Percentiles rank a stretch among this genome's conserved stretches.
Conservation (phyloP, 2,113 vertebrate species). For the Rhipidura dahli region DNA sequence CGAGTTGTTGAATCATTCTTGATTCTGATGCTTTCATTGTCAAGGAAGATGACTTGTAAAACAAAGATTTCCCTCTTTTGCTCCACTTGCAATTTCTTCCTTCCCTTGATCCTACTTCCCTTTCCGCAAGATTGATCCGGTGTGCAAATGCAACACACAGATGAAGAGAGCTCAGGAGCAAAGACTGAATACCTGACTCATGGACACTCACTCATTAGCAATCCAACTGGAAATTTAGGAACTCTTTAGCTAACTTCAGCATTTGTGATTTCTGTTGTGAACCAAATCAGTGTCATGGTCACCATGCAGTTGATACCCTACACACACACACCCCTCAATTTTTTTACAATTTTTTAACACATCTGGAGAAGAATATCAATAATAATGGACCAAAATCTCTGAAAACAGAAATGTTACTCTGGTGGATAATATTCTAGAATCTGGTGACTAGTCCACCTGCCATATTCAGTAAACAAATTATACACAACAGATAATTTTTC, state of each 20-base stretch:
- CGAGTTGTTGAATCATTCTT: not conserved
- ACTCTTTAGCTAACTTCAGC: not conserved
- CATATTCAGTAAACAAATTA: not conserved
- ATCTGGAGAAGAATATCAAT: not conserved
- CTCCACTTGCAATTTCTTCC: not conserved
- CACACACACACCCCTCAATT: not conserved
- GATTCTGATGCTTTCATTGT: not conserved
- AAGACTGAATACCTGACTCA: not conserved
- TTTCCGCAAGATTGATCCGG: not conserved
- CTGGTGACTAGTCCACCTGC: not conserved
- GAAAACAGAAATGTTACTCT: not conserved
- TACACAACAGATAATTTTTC: not conserved
- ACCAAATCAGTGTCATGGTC: not conserved
- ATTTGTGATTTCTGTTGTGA: not conserved
- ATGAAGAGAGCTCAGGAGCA: not conserved
- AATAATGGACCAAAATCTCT: not conserved
- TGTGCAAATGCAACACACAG: not conserved
- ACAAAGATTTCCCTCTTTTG: not conserved
- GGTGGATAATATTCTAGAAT: not conserved
- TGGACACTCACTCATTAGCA: not conserved
- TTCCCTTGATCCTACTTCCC: not conserved
- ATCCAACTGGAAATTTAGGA: not conserved
- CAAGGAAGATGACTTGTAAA: not conserved
- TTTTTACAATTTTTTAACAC: not conserved
- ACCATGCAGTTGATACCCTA: not conserved